phyloP scores from a whole-genome alignment of 2,797 vertebrate species.

The Coilia nasus region DNA sequence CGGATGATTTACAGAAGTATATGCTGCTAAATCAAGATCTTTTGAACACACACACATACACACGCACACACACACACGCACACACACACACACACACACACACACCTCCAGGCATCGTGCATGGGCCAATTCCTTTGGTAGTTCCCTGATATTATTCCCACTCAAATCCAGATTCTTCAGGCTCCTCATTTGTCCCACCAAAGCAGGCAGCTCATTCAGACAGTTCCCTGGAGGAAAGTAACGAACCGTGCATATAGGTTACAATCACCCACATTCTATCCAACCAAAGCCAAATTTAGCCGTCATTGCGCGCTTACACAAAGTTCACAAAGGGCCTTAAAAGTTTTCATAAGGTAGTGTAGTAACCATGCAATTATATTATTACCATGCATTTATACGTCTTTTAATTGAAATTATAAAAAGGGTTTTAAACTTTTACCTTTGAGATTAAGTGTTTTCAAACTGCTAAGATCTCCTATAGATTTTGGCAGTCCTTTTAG shows the following conservation, averaged over 20 bases:
- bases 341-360: neutral
- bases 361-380: neutral
- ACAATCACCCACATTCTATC: neutral
- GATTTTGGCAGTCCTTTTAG: slow-evolving; percentile 84
- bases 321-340: neutral
- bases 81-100: slow-evolving; percentile 23
- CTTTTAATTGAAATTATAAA: neutral
- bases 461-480: slow-evolving; percentile 78
- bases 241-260: neutral
- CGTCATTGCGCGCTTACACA: neutral
- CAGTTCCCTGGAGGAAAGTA: slow-evolving; percentile 76
- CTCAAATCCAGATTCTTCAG: slow-evolving; percentile 85
- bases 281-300: neutral
- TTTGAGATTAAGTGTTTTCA: slow-evolving; percentile 90
- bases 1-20: neutral
- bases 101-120: slow-evolving; percentile 84
- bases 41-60: neutral
- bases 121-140: slow-evolving; percentile 80
- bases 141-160: slow-evolving; percentile 77
- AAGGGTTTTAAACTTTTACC: slow-evolving; percentile 66
- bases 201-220: slow-evolving; percentile 79
- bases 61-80: slow-evolving; percentile 60
- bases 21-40: neutral
- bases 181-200: slow-evolving; percentile 76
- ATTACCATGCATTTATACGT: neutral